Base-by-base conservation (phyloP, 2,888 invertebrate species). In the Iphiclides podalirius region DNA sequence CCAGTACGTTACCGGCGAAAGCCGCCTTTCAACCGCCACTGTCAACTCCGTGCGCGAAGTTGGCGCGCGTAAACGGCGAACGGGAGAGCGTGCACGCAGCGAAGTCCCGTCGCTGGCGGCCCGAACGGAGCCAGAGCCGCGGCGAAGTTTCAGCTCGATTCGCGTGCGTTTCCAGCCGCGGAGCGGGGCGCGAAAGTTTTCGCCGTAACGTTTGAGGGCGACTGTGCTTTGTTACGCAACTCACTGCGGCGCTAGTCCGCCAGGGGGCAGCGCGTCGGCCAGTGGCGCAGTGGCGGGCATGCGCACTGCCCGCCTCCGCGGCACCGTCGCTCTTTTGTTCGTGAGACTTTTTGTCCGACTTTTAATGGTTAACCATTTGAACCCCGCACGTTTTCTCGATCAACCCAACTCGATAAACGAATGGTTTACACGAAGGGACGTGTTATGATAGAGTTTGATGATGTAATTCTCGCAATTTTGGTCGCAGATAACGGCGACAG, bases 221-320 rank as follows among this genome's bases (percentile, higher is more conserved):
- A 85, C 77, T 84, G 84, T 81, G 84, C 77, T 82, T 80, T 79
- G 87, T 88, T 87, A 88, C 87, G 88, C 87, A 88, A 88, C 68
- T 79, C 77, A 80, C 79, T 87, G 87, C 86, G 80, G 71, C 71
- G 80, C 69, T 65, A 72, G 68, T 72, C 86, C 86, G 77, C 86
- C 75, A 86, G 87, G 85, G 87, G 87, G 87, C 83, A 83, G 78
- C 80, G 79, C 77, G 75, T 70, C 66, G 75, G 67, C 72, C 62
- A 79, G 84, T 87, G 88, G 88, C 87, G 88, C 88, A 88, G 83
- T 87, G 86, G 67, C 86, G 82, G 66, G 88, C 88, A 85, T 88
- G 88, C 88, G 88, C 85, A 79, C 64, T 79, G 55, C 33, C 62
- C 61, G 58, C 52, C 64, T 43, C 50, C 35, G 16, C 2, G 13